Evolutionary conservation across 2,113 vertebrate genomes (phyloP).

Genomic region (Leuciscus idus): DNA sequence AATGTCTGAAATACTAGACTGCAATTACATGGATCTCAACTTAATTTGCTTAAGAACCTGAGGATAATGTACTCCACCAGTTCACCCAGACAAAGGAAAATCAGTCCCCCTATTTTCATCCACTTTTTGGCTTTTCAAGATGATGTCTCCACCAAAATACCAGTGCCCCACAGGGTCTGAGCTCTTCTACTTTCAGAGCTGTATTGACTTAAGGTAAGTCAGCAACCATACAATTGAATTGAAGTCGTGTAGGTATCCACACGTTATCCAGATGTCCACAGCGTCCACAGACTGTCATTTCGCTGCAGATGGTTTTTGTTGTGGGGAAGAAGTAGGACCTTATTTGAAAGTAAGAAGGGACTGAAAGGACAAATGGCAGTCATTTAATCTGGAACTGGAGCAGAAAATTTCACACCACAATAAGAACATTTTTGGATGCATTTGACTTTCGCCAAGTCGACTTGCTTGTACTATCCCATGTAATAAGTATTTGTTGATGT

Average conservation of each 20-base stretch:
- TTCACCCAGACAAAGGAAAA: neutral
- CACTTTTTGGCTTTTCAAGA: neutral
- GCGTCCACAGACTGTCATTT: neutral
- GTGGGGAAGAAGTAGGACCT: neutral
- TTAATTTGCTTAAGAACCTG: neutral
- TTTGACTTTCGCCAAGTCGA: neutral
- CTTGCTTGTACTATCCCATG: neutral
- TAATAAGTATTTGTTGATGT: neutral
- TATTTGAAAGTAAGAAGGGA: neutral
- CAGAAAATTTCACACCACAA: neutral
- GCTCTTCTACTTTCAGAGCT: neutral
- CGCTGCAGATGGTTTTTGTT: neutral
- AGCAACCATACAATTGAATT: neutral
- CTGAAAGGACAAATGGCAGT: neutral
- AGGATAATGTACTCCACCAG: conserved; percentile 1
- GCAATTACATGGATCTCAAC: neutral
- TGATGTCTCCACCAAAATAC: conserved; percentile 57
- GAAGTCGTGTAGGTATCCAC: neutral
- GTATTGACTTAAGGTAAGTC: conserved; percentile 54
- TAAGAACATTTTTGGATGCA: neutral
- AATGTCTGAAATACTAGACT: neutral
- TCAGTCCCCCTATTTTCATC: neutral
- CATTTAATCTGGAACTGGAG: neutral
- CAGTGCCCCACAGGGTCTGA: conserved; percentile 22
- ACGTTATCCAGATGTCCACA: neutral